Base-by-base conservation (phyloP, 1,140 invertebrate genomes). In the Bathynomus jamesi region DNA sequence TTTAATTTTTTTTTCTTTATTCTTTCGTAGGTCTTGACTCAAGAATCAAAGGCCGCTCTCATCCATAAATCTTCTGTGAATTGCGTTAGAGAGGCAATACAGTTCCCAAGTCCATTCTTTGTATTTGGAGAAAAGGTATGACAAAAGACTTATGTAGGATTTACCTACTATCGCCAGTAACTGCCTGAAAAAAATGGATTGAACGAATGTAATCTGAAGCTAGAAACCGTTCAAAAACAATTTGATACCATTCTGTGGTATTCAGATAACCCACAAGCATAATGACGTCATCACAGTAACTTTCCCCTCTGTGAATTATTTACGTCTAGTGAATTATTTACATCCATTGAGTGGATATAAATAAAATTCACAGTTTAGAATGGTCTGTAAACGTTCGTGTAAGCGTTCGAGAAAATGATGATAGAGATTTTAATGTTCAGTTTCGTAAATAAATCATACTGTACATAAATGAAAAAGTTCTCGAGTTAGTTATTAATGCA, bases 51-150 rank as follows among this genome's bases (percentile, higher is more conserved):
- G 82, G 88, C 90, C 3, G 96, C 96, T 0, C 82, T 99, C 0
- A 91, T 99, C 66, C 94, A 98, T 82, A 99, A 98, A 82, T 94
- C 94, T 0, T 99, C 96, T 0, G 94, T 99, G 0, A 98, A 98
- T 83, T 97, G 95, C 81, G 91, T 87, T 75, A 94, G 92, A 80
- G 84, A 87, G 69, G 90, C 91, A 62, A 87, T 93, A 68, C 87
- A 86, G 69, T 98, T 98, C 79, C 91, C 92, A 0, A 96, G 90
- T 71, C 96, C 96, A 3, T 94, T 97, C 80, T 98, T 99, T 81
- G 92, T 99, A 32, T 99, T 98, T 82, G 95, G 95, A 2, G 96
- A 99, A 84, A 99, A 99, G 85, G 75, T 72, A 31, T 61, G 69
- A n/a, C 21, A 13, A 64, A 3, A 64, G 24, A 3, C 1, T 24